These are phyloP conservation scores for Pheosia gnoma DNA, from an alignment of 2,888 invertebrate species.

Conservation along the genomic window DNA sequence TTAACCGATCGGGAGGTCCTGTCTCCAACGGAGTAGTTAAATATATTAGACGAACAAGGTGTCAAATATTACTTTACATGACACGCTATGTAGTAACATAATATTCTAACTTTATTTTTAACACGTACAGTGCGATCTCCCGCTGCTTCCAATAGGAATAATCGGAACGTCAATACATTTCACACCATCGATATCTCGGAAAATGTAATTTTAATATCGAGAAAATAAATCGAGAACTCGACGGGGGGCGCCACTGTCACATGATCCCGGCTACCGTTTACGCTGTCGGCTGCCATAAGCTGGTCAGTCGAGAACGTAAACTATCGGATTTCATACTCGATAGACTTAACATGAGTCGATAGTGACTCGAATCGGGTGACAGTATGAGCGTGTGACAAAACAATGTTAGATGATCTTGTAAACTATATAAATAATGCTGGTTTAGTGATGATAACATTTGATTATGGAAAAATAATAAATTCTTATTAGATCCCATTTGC, in stretches of 20 bases:
- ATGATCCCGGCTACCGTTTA: conserved; percentile 76
- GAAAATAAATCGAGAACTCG: conserved; percentile 46
- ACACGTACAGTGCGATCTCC: conserved; percentile 36
- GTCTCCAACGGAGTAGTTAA: neutral
- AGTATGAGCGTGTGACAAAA: conserved; percentile 35
- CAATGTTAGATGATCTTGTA: conserved; percentile 10
- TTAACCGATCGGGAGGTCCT: neutral
- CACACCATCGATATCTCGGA: conserved; percentile 38
- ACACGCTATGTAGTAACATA: conserved; percentile 24
- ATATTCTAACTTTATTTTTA: conserved; percentile 23
- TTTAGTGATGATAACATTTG: no score
- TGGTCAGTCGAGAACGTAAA: conserved; percentile 49
- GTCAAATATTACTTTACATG: conserved; percentile 17
- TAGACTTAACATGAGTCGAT: conserved; percentile 61
- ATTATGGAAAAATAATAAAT: no score
- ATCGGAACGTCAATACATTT: conserved; percentile 32
- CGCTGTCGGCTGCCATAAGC: conserved; percentile 55
- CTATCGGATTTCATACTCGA: conserved; percentile 69
- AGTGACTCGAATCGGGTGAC: conserved; percentile 47
- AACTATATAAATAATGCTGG: neutral
- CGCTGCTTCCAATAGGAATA: conserved; percentile 34
- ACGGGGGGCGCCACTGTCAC: conserved; percentile 72
- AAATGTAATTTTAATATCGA: conserved; percentile 45
- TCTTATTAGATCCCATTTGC: no score
- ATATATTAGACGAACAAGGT: conserved; percentile 8